phyloP scores from a whole-genome alignment of 2,797 vertebrate species.

The Paratrypauchen microcephalus region DNA sequence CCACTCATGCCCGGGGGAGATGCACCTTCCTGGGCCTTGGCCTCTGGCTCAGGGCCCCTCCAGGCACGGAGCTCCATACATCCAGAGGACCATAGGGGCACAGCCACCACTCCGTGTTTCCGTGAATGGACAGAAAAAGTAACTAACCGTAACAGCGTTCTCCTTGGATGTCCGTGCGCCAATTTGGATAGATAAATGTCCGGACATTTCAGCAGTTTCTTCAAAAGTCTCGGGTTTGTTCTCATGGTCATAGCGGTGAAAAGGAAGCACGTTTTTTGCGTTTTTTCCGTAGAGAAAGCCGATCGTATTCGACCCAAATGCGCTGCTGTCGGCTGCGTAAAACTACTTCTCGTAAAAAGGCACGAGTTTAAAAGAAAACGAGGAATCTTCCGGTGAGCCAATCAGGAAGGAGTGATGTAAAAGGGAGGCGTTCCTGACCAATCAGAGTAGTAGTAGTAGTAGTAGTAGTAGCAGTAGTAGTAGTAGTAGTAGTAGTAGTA shows the following conservation, averaged over 20 bases:
- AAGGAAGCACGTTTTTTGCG: rapidly evolving
- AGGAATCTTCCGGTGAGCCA: background rate
- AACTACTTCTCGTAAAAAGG: background rate
- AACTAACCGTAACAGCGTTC: constrained; percentile 55
- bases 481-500: no score
- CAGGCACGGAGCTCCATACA: no score
- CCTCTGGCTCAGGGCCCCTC: no score
- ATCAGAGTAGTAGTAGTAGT: background rate
- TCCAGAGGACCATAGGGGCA: no score
- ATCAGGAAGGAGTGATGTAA: background rate
- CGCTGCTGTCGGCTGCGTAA: background rate
- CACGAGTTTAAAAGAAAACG: background rate
- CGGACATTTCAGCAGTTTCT: constrained; percentile 42
- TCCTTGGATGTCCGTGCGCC: constrained; percentile 27
- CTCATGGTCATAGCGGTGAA: constrained; percentile 41
- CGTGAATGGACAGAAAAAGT: background rate
- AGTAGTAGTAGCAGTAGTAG: no score
- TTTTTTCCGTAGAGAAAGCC: background rate
- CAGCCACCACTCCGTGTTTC: background rate
- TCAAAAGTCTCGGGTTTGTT: constrained; percentile 29
- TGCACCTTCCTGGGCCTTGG: no score
- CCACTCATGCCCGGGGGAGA: no score
- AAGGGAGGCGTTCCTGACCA: background rate
- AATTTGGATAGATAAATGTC: constrained; percentile 25
- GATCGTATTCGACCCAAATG: background rate